phyloP scores from a whole-genome alignment of 1,140 invertebrate species.

The Pseudobourletiella spinata region DNA sequence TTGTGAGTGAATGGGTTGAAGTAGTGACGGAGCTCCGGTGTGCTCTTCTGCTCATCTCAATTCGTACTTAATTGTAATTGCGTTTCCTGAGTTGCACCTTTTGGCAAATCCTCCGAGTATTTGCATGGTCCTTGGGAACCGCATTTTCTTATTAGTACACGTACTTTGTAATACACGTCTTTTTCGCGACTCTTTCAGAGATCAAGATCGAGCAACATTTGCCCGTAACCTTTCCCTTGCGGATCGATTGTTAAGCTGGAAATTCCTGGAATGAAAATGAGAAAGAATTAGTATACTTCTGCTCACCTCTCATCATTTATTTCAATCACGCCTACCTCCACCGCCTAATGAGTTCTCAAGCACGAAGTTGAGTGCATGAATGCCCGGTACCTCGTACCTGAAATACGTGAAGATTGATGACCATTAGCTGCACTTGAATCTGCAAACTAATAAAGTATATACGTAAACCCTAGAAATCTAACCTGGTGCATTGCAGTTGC shows the following conservation, averaged over 20 bases:
- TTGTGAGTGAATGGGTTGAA: no score
- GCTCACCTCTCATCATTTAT: background rate
- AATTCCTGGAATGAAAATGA: conserved; percentile 37
- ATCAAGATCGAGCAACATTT: conserved; percentile 44
- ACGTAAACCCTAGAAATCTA: background rate
- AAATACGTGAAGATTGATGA: background rate
- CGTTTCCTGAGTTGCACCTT: background rate
- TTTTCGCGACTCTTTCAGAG: background rate
- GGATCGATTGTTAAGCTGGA: conserved; percentile 45
- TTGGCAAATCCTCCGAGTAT: no score
- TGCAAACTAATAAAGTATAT: background rate
- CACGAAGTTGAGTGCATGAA: conserved; percentile 45
- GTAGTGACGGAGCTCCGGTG: no score
- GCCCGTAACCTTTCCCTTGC: conserved; percentile 45
- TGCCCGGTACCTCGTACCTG: conserved; percentile 42
- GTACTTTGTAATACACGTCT: background rate
- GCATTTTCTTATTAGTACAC: background rate
- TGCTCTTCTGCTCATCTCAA: no score
- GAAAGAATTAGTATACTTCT: background rate
- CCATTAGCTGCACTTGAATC: background rate
- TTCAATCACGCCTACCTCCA: conserved; percentile 30
- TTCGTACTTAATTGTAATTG: no score
- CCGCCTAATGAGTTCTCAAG: conserved; percentile 43
- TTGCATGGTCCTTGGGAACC: background rate
- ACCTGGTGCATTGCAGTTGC: conserved; percentile 5